Conservation (phyloP, 2,888 invertebrate genomes). For the Lacanobia wlatinum region DNA sequence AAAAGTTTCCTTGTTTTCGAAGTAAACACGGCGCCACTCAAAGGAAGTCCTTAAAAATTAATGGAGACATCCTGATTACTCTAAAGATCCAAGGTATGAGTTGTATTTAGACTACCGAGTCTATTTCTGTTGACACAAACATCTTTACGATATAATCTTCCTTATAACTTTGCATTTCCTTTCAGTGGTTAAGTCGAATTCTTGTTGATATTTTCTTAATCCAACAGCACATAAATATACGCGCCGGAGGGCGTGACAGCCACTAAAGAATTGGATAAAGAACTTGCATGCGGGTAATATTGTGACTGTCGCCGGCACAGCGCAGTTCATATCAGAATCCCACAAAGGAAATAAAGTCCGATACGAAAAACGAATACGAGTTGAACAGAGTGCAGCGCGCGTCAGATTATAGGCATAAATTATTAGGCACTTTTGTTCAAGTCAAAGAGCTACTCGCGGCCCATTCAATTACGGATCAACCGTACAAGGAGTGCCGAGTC, state of each 20-base stretch:
- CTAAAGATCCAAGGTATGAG: slow-evolving; percentile 76
- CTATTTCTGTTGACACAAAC: slow-evolving; percentile 78
- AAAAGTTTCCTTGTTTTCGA: slow-evolving; percentile 88
- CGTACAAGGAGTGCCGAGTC: slow-evolving; percentile 89
- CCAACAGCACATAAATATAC: slow-evolving; percentile 76
- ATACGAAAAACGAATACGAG: slow-evolving; percentile 85
- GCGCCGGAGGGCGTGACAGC: slow-evolving; percentile 74
- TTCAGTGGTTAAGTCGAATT: slow-evolving; percentile 68
- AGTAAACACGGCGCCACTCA: slow-evolving; percentile 85
- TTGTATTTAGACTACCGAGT: slow-evolving; percentile 77
- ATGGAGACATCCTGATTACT: slow-evolving; percentile 89
- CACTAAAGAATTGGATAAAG: slow-evolving; percentile 81
- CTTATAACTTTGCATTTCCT: slow-evolving; percentile 72
- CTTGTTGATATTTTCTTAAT: slow-evolving; percentile 77
- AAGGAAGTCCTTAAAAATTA: slow-evolving; percentile 90
- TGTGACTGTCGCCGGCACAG: slow-evolving; percentile 85
- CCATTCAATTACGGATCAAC: slow-evolving; percentile 89
- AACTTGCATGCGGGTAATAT: slow-evolving; percentile 82
- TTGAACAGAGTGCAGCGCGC: slow-evolving; percentile 77
- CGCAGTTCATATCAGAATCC: slow-evolving; percentile 85
- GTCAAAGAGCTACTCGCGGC: slow-evolving; percentile 83
- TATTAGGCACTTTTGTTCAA: slow-evolving; percentile 90
- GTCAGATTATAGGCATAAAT: slow-evolving; percentile 91
- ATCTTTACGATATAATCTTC: slow-evolving; percentile 77
- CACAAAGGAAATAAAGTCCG: slow-evolving; percentile 82